These are phyloP conservation scores for Panthera tigris DNA, from an alignment of 2,113 vertebrate genomes.

Conservation along the genomic window DNA sequence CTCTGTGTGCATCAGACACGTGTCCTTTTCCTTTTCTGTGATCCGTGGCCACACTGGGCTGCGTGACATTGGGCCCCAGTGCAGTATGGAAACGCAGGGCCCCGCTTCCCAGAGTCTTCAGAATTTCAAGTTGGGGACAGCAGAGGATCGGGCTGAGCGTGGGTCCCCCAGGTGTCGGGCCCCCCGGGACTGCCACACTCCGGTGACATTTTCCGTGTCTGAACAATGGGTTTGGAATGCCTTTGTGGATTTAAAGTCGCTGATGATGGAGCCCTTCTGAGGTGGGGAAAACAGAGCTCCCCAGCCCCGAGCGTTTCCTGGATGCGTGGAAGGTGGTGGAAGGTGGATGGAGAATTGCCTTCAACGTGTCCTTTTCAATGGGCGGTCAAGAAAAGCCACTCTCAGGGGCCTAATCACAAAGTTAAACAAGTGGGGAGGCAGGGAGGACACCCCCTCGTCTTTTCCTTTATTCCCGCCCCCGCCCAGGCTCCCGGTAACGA, in stretches of 20 bases:
- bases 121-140: background rate
- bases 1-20: background rate
- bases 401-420: background rate
- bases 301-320: background rate
- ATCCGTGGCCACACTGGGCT: fast-evolving
- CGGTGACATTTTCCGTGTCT: background rate
- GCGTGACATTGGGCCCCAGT: fast-evolving
- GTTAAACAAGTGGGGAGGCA: background rate
- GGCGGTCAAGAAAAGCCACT: background rate
- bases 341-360: background rate
- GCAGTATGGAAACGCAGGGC: fast-evolving
- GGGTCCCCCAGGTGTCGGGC: background rate
- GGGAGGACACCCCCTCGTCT: background rate
- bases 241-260: background rate
- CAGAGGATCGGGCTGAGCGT: fast-evolving
- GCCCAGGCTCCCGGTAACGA: background rate
- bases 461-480: background rate
- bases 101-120: too few species aligned
- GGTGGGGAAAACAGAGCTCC: background rate
- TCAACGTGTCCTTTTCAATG: background rate
- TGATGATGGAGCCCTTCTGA: background rate
- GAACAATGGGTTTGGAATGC: background rate
- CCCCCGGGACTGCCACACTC: fast-evolving
- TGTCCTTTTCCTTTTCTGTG: background rate
- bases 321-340: background rate